Conservation (phyloP, 2,113 vertebrate genomes). For the Brevimyrus niger region DNA sequence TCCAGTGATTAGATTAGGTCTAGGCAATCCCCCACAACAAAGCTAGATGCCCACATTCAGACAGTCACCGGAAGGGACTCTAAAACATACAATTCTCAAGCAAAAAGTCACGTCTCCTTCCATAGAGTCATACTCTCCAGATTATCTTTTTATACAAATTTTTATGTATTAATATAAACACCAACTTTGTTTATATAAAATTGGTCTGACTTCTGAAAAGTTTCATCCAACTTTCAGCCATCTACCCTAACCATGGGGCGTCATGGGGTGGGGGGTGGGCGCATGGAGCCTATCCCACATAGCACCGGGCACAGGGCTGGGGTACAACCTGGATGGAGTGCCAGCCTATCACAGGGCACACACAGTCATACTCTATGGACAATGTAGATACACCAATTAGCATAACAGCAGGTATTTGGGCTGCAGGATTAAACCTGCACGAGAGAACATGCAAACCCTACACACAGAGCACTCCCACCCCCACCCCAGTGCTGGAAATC, state of each 20-base stretch:
- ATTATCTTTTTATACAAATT: neutral
- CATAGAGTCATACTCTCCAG: neutral
- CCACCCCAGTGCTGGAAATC: neutral
- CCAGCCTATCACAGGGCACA: neutral
- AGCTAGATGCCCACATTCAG: neutral
- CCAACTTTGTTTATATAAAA: neutral
- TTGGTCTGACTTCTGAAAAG: neutral
- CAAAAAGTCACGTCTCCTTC: neutral
- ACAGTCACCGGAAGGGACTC: neutral
- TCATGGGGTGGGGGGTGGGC: neutral
- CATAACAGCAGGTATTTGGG: neutral
- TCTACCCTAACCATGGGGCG: neutral
- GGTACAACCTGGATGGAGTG: neutral
- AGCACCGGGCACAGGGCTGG: neutral
- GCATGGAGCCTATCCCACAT: neutral
- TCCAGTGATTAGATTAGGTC: constrained; percentile 4
- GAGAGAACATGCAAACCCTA: neutral
- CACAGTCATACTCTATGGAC: neutral
- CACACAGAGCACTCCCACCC: neutral
- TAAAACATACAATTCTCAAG: neutral
- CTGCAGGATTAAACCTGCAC: neutral
- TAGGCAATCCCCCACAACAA: neutral
- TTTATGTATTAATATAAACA: neutral
- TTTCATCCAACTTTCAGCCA: neutral
- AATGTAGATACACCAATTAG: neutral